Percentiles rank a stretch among this genome's conserved stretches.
phyloP scores from a whole-genome alignment of 2,113 vertebrate genomes.

The Salvelinus fontinalis region DNA sequence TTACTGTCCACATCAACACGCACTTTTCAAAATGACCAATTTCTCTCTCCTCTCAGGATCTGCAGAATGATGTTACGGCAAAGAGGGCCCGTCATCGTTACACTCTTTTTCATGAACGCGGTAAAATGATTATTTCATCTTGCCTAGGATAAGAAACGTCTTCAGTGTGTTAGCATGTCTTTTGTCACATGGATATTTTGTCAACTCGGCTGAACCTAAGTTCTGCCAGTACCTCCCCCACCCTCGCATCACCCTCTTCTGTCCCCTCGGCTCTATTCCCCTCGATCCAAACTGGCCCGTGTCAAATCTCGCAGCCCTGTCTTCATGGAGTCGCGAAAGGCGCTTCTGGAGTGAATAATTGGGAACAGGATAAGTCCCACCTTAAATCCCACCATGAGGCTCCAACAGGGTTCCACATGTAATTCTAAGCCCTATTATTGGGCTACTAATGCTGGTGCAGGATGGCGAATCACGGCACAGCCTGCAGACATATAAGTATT shows the following conservation, averaged over 20 bases:
- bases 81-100: no score
- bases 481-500: constrained; percentile 80
- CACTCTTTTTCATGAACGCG: no score
- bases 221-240: constrained; percentile 31
- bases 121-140: no score
- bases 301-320: constrained; percentile 57
- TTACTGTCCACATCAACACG: no score
- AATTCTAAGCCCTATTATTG: constrained; percentile 81
- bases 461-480: constrained; percentile 78
- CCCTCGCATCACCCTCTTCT: constrained; percentile 42
- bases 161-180: no score
- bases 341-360: constrained; percentile 75
- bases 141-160: no score
- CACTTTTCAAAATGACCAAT: no score
- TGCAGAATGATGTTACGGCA: no score
- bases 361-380: constrained; percentile 79
- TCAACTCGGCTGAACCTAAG: no score
- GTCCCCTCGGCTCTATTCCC: constrained; percentile 51
- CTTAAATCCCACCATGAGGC: constrained; percentile 78
- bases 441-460: constrained; percentile 75
- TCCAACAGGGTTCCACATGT: constrained; percentile 77
- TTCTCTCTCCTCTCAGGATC: no score
- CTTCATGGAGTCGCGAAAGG: constrained; percentile 68
- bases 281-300: constrained; percentile 62
- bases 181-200: no score